Percentiles rank a stretch among this genome's conserved stretches.
Evolutionary conservation across 2,113 vertebrate genomes (phyloP).

Genomic region (Otolemur garnettii): DNA sequence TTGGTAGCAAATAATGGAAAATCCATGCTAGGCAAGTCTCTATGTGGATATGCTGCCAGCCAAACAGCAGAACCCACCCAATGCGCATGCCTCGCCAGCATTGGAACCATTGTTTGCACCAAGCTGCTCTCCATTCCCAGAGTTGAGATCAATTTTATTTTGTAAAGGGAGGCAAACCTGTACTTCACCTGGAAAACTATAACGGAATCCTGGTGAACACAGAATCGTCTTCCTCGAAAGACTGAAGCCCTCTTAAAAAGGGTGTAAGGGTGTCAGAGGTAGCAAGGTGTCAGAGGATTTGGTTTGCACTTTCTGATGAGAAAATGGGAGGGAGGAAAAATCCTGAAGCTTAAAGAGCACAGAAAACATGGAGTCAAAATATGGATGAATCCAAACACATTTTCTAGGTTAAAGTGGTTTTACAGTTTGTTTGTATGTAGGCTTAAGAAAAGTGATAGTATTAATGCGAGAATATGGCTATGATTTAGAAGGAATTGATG

Average conservation of each 20-base stretch:
- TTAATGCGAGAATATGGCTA: constrained; percentile 65
- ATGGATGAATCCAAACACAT: constrained; percentile 16
- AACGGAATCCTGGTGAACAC: neutral
- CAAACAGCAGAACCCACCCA: neutral
- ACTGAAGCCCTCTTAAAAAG: neutral
- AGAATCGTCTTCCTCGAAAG: constrained; percentile 29
- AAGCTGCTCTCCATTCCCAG: constrained; percentile 24
- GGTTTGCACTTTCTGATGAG: constrained; percentile 43
- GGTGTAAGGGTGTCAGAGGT: neutral
- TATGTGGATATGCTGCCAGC: neutral
- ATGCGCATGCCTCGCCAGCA: neutral
- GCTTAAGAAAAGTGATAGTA: constrained; percentile 64
- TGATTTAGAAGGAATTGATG: constrained; percentile 63
- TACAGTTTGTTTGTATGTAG: constrained; percentile 49
- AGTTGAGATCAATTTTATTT: constrained; percentile 1
- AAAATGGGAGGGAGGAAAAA: neutral
- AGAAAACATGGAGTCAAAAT: constrained; percentile 46
- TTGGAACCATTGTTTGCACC: neutral
- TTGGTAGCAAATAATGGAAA: constrained; percentile 19
- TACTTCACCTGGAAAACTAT: neutral
- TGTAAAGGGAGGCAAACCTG: neutral
- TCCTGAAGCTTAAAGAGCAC: neutral
- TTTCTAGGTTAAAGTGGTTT: constrained; percentile 65
- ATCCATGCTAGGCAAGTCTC: neutral
- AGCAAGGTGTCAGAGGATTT: neutral